Evolutionary conservation across 2,113 vertebrate species (phyloP).

Genomic region (Lynx canadensis): DNA sequence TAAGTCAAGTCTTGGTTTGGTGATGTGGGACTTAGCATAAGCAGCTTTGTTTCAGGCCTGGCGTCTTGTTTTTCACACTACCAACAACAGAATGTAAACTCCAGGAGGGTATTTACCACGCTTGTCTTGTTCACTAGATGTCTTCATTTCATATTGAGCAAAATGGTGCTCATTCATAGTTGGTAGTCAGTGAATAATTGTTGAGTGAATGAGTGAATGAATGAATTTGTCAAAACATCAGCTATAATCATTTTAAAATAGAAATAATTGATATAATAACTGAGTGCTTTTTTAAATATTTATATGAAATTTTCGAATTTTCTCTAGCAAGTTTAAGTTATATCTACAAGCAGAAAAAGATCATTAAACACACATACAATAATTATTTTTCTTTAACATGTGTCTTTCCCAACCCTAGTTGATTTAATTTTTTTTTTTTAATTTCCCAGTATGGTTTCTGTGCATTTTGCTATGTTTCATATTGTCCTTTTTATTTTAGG

Average conservation of each 20-base stretch:
- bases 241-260: background rate
- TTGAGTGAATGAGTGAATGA: background rate
- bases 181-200: background rate
- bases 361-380: background rate
- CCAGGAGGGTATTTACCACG: accelerated
- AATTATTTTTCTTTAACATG: background rate
- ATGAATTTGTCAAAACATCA: background rate
- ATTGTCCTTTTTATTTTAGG: conserved; percentile 29
- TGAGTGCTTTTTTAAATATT: background rate
- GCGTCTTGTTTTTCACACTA: background rate
- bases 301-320: background rate
- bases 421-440: background rate
- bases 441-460: conserved; percentile 8
- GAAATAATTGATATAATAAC: conserved; percentile 13
- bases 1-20: background rate
- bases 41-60: background rate
- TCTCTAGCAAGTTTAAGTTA: background rate
- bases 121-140: background rate
- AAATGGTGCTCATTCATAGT: background rate
- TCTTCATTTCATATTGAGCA: background rate
- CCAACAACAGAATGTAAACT: background rate
- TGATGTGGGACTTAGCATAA: background rate
- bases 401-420: background rate
- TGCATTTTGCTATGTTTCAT: background rate
- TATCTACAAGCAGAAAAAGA: background rate